Conservation (phyloP, 2,113 vertebrate genomes). For the Boulengeromyrus knoepffleri region DNA sequence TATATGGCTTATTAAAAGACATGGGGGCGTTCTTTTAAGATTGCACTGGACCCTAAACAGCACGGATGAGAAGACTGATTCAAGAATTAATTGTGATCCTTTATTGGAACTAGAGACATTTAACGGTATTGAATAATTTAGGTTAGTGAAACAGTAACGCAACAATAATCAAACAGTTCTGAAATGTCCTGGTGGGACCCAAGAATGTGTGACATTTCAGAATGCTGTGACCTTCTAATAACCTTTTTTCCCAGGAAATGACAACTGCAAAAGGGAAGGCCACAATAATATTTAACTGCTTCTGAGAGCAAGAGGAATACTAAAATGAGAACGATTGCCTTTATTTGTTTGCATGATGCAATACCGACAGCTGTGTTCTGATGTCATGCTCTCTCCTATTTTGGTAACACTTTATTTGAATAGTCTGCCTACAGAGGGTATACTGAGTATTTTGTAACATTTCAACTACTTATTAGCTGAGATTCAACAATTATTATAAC, state of each 20-base stretch:
- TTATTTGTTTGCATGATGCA: neutral
- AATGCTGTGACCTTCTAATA: neutral
- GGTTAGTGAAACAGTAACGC: neutral
- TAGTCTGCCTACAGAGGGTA: neutral
- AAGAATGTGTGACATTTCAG: neutral
- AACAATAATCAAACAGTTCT: slow-evolving; percentile 1
- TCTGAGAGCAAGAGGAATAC: neutral
- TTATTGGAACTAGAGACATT: neutral
- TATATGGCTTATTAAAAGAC: neutral
- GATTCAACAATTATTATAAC: neutral
- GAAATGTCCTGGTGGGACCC: neutral
- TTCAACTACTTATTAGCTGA: neutral
- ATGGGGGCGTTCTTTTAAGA: neutral
- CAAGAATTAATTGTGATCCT: neutral
- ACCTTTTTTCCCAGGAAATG: neutral
- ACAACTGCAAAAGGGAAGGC: neutral
- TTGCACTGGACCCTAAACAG: neutral
- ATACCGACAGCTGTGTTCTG: neutral
- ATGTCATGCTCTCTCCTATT: neutral
- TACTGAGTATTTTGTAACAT: neutral
- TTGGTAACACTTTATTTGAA: neutral
- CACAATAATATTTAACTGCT: neutral
- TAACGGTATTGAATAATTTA: neutral
- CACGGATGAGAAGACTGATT: neutral
- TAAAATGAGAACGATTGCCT: neutral